Conservation (phyloP, 2,113 vertebrate species). For the Tor tambroides region DNA sequence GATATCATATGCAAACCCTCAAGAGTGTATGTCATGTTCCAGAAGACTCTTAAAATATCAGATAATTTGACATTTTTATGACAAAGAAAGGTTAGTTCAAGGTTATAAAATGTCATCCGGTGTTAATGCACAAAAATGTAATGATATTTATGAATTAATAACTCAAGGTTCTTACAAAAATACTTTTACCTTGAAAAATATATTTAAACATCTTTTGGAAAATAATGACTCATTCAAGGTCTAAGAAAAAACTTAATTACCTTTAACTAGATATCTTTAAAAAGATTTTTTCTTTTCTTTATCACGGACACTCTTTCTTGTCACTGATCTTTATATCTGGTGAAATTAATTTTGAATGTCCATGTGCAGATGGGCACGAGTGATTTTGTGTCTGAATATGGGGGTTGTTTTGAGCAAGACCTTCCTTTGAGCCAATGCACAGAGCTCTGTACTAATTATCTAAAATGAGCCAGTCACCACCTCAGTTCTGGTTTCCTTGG, state of each 20-base stretch:
- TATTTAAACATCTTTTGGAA: neutral
- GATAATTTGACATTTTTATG: neutral
- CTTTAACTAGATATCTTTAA: neutral
- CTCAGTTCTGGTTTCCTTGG: slow-evolving; percentile 53
- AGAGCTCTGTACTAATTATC: slow-evolving; percentile 41
- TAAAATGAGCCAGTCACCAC: slow-evolving; percentile 45
- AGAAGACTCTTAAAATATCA: neutral
- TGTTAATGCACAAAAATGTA: neutral
- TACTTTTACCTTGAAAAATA: neutral
- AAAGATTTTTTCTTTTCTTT: neutral
- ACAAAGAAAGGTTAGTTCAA: neutral
- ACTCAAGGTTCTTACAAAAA: neutral
- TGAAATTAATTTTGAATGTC: slow-evolving; percentile 5
- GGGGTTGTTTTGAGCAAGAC: slow-evolving; percentile 24
- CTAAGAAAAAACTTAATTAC: neutral
- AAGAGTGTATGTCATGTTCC: neutral
- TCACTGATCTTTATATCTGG: slow-evolving; percentile 1
- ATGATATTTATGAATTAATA: too few relatives aligned
- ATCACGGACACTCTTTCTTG: too few relatives aligned
- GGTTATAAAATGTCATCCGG: neutral
- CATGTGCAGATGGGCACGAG: neutral
- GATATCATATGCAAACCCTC: neutral
- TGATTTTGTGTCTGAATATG: slow-evolving; percentile 3
- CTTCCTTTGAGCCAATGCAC: slow-evolving; percentile 46
- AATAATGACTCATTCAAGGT: neutral